Evolutionary conservation across 2,888 invertebrate genomes (phyloP).

Genomic region (Rapana venosa): DNA sequence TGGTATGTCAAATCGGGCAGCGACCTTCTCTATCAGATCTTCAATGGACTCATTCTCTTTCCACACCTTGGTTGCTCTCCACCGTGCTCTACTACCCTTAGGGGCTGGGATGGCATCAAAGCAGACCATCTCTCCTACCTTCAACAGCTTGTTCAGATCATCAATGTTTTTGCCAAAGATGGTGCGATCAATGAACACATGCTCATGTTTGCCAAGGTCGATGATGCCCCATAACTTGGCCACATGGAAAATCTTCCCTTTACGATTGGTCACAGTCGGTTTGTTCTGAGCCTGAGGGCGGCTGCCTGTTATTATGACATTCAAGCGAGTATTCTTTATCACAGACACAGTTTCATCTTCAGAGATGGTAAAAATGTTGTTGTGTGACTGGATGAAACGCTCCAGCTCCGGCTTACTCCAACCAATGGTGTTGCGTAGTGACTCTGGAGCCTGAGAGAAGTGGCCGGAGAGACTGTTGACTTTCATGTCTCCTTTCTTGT

Average conservation of each 20-base stretch:
- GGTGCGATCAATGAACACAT: constrained; percentile 78
- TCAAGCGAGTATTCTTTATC: constrained; percentile 75
- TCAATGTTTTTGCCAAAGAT: constrained; percentile 76
- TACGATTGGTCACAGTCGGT: constrained; percentile 71
- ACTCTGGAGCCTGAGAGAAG: constrained; percentile 76
- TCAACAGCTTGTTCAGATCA: constrained; percentile 76
- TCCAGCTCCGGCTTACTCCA: constrained; percentile 76
- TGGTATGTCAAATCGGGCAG: constrained; percentile 65
- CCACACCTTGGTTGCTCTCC: constrained; percentile 78
- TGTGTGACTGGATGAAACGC: constrained; percentile 74
- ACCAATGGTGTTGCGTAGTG: constrained; percentile 76
- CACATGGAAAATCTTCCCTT: constrained; percentile 78
- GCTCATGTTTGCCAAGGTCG: constrained; percentile 79
- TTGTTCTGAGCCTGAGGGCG: constrained; percentile 67
- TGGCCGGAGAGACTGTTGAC: constrained; percentile 72
- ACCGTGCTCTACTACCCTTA: constrained; percentile 78
- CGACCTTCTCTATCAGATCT: constrained; percentile 69
- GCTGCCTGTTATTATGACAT: constrained; percentile 77
- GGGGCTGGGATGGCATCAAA: constrained; percentile 78
- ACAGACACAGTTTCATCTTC: constrained; percentile 75
- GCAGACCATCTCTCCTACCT: constrained; percentile 76
- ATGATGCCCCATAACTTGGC: constrained; percentile 79
- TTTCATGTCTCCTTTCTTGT: constrained; percentile 75
- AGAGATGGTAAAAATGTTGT: constrained; percentile 74
- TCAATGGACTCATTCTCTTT: constrained; percentile 76